Conservation (phyloP, 92 coral and sea anemone species). For the Plumapathes pennacea region DNA sequence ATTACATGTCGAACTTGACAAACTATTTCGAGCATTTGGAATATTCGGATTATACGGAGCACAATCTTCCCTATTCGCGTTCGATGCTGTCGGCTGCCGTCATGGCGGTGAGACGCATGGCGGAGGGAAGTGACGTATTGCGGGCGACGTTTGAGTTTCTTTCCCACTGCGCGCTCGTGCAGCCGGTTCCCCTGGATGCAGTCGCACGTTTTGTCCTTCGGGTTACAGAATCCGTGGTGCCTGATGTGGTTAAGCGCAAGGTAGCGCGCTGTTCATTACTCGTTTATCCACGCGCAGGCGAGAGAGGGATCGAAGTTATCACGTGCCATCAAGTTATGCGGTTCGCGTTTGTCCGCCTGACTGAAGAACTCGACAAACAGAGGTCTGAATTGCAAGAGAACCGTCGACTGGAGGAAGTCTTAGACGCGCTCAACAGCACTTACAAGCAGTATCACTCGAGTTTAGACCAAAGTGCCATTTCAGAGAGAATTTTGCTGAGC, state of each 20-base stretch:
- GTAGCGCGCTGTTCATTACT: conserved; percentile 85
- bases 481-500: conserved; percentile 66
- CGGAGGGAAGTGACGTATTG: conserved; percentile 61
- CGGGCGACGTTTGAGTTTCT: conserved; percentile 72
- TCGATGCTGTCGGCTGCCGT: conserved; percentile 81
- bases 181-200: conserved; percentile 82
- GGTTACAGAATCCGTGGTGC: conserved; percentile 30
- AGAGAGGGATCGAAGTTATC: conserved; percentile 77
- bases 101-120: conserved; percentile 88
- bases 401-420: conserved; percentile 1
- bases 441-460: conserved; percentile 11
- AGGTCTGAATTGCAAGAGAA: background rate
- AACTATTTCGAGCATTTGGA: conserved; percentile 60
- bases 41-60: conserved; percentile 69
- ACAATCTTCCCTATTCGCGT: conserved; percentile 70
- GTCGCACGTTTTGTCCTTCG: conserved; percentile 57
- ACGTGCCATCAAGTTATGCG: conserved; percentile 83
- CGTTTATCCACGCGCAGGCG: conserved; percentile 63
- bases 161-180: conserved; percentile 77
- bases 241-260: conserved; percentile 66
- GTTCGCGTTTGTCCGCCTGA: conserved; percentile 64
- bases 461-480: conserved; percentile 39
- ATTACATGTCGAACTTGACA: conserved; percentile 48
- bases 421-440: conserved; percentile 6
- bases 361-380: conserved; percentile 18